Evolutionary conservation across 2,113 vertebrate genomes (phyloP), one percentile per base, ranked within the genome.

Genomic region (Halichoeres trimaculatus): DNA sequence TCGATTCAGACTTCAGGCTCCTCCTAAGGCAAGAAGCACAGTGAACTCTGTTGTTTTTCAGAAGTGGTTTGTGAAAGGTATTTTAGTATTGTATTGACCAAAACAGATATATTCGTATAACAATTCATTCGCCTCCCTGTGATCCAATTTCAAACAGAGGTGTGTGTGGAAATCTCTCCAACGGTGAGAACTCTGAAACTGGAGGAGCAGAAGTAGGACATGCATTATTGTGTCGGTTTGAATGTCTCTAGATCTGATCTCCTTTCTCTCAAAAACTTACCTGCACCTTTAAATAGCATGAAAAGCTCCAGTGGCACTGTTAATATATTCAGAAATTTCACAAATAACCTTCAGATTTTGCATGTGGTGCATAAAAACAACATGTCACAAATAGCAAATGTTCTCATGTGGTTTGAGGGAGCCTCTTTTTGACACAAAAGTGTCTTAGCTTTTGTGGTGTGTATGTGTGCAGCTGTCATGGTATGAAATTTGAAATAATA

Each of bases 361-460:
- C 68, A 54, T 10, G n/a, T 24, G 47, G n/a, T 54, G 74, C 58
- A 55, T 30, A 73, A 70, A 57, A 64, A 66, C 61, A 56, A 5
- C 47, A 17, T 16, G 59, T 23, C 40, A 12, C 23, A 23, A 8
- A 13, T 34, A 57, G 41, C 23, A 43, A 24, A 20, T 58, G 50
- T 62, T 84, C 55, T 43, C 38, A 20, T 70, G 67, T 79, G 64
- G 47, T 74, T 51, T 56, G 64, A 69, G 34, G 61, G 58, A 40
- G 65, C 35, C 43, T 71, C 19, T 56, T 78, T 14, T 85, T 72
- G 62, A 80, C 67, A 59, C 78, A 69, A 82, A 74, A 84, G 68
- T 59, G n/a, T n/a, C 30, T 67, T 22, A 9, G 43, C 14, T 50
- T 84, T 76, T 73, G 54, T 74, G 38, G 20, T 9, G 16, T 48